phyloP scores from a whole-genome alignment of 1,140 invertebrate species.

The Dinoponera quadriceps region DNA sequence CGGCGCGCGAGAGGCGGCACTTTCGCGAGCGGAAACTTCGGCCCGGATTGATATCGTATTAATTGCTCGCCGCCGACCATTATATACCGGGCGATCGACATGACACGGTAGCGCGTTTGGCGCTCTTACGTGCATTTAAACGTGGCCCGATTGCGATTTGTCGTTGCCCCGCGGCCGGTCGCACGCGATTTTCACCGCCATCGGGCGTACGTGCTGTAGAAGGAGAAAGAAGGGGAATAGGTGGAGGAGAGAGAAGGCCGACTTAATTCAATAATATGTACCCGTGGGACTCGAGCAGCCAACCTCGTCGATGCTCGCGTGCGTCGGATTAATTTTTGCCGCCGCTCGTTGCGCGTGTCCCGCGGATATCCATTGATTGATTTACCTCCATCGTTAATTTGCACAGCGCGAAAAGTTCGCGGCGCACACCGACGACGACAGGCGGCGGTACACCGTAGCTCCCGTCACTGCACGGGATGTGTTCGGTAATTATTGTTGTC shows the following conservation, averaged over 20 bases:
- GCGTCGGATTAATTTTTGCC: conserved; percentile 70
- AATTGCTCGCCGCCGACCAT: conserved; percentile 45
- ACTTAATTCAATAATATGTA: conserved; percentile 69
- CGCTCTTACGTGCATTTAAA: conserved; percentile 59
- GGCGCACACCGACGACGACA: too few species aligned
- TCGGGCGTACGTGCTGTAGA: background rate
- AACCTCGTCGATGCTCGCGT: conserved; percentile 65
- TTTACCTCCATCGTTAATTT: conserved; percentile 30
- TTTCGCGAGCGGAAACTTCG: background rate
- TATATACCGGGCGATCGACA: conserved; percentile 28
- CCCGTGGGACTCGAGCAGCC: conserved; percentile 14
- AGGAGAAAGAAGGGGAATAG: background rate
- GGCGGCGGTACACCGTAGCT: too few species aligned
- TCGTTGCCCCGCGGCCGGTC: background rate
- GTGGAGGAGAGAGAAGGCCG: background rate
- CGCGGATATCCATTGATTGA: conserved; percentile 39
- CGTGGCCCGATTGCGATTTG: conserved; percentile 58
- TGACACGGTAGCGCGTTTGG: conserved; percentile 33
- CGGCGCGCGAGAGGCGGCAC: background rate
- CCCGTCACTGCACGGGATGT: too few species aligned
- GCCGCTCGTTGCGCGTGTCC: conserved; percentile 5
- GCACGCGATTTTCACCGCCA: conserved; percentile 45
- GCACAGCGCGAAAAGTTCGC: background rate
- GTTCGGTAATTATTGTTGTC: background rate
- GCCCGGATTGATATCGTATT: conserved; percentile 63